phyloP scores from a whole-genome alignment of 2,888 invertebrate genomes.

The Oligia strigilis region DNA sequence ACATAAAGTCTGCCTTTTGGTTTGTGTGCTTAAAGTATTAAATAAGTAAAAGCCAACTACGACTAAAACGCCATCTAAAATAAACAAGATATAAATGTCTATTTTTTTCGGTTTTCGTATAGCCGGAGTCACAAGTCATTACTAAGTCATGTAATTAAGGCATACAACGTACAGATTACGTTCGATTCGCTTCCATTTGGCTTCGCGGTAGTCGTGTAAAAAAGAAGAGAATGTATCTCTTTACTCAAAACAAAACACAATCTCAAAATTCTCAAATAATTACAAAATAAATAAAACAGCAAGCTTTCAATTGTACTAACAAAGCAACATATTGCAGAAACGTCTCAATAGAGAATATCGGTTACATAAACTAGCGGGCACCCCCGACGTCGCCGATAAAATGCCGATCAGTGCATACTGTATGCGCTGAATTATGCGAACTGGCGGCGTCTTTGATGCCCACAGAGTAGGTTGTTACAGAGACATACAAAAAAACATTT shows the following conservation, averaged over 20 bases:
- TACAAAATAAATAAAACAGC: slow-evolving; percentile 42
- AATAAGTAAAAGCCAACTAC: no score
- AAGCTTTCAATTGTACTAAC: slow-evolving; percentile 46
- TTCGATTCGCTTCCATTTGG: neutral
- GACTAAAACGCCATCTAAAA: no score
- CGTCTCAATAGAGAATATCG: slow-evolving; percentile 64
- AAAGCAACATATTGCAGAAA: slow-evolving; percentile 58
- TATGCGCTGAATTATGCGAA: slow-evolving; percentile 78
- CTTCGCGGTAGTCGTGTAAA: no score
- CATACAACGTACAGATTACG: neutral
- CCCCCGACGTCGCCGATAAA: slow-evolving; percentile 77
- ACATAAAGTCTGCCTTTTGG: no score
- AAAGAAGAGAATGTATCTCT: neutral
- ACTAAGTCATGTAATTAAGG: neutral
- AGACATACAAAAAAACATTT: neutral
- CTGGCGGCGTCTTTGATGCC: slow-evolving; percentile 76
- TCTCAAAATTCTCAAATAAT: slow-evolving; percentile 50
- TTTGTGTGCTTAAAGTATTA: no score
- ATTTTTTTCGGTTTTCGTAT: neutral
- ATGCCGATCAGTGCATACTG: slow-evolving; percentile 83
- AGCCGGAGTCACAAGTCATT: neutral
- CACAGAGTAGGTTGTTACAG: slow-evolving; percentile 67
- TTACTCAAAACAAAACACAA: slow-evolving; percentile 12
- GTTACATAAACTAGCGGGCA: slow-evolving; percentile 68
- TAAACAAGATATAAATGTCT: neutral